Evolutionary conservation across 64 coral and sea anemone genomes (phyloP), one percentile per base, ranked within the genome.

Genomic region (Pocillopora damicornis): DNA sequence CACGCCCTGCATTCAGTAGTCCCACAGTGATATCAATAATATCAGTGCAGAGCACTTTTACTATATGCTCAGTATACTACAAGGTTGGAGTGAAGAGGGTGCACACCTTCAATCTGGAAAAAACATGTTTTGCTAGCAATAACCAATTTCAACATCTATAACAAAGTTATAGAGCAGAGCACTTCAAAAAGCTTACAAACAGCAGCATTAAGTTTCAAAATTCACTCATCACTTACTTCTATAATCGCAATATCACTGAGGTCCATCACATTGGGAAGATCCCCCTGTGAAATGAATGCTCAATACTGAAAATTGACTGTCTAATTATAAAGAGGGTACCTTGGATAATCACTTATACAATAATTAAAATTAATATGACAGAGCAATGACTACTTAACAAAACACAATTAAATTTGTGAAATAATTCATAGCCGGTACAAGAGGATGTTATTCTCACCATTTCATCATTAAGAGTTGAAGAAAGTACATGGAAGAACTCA

Each of bases 401-500:
- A 51, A 51, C 42, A 51, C 7, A 51, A 51, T 51, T 51, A 51
- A 51, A 51, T 51, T 51, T 51, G 42, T 51, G 42, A 51, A 30
- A 30, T 30, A 30, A 30, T 30, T 30, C 30, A 30, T 30, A 30
- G 30, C 30, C 0, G 30, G 30, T 51, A 51, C 45, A 75, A 59
- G 2, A 77, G n/a, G 69, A 5, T 9, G 17, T 42, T 15, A n/a
- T 79, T 25, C 18, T 69, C 59, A 93, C 95, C 76, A 92, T 86
- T 82, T 98, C 95, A 87, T 98, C 92, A 78, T 91, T 92, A 35
- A 98, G 51, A 20, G 95, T 94, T 64, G 95, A 98, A 11, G 89
- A 94, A 23, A 98, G 83, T 75, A 91, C 92, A 92, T 98, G 95
- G 75, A 98, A 98, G 45, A 98, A 94, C 80, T 98, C 95, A 94